A percentile compares a stretch with the other conserved stretches of the same genome.
These are phyloP conservation scores for Drosophila prosaltans DNA, from an alignment of 1,140 invertebrate species.

Conservation along the genomic window DNA sequence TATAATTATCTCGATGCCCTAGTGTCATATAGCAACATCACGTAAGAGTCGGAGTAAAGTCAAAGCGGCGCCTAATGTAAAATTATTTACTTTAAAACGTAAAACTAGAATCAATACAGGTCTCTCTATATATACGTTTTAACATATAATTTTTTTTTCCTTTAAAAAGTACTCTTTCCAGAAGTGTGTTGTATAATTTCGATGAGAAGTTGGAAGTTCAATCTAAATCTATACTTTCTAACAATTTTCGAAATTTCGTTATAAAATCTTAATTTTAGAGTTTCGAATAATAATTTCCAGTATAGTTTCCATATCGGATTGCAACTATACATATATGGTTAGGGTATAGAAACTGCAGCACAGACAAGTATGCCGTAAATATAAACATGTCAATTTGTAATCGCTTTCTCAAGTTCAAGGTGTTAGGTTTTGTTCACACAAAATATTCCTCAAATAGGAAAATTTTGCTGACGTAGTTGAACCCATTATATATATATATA, in stretches of 20 bases:
- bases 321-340: neutral
- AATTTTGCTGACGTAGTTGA: neutral
- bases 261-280: no score
- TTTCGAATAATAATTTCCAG: no score
- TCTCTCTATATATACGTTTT: neutral
- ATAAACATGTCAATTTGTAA: constrained; percentile 12
- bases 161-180: neutral
- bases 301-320: no score
- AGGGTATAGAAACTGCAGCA: neutral
- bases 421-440: constrained; percentile 6
- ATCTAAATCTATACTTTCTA: no score
- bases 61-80: constrained; percentile 14
- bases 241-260: no score
- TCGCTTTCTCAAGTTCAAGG: constrained; percentile 19
- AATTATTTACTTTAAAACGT: constrained; percentile 25
- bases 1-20: neutral
- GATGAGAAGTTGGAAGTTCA: neutral
- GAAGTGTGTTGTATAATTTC: neutral
- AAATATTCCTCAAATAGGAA: constrained; percentile 5
- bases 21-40: neutral
- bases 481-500: neutral
- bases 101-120: constrained; percentile 18
- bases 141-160: neutral
- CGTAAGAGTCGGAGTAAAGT: constrained; percentile 3
- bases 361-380: neutral